Conservation (phyloP, 92 coral and sea anemone genomes). For the Phenganax stokvisi region DNA sequence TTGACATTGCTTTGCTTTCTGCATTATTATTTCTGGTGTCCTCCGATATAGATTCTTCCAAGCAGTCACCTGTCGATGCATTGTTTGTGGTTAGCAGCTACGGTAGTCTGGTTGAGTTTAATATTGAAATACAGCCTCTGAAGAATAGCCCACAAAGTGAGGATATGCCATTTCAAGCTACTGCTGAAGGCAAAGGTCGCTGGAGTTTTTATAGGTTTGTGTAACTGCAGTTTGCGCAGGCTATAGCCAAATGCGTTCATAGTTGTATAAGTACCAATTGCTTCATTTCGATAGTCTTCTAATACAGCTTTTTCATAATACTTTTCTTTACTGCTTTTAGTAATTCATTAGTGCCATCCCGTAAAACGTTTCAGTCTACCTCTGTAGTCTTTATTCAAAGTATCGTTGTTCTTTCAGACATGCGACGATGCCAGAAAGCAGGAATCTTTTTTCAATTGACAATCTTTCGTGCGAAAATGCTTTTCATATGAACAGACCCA, state of each 20-base stretch:
- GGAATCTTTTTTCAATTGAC: constrained; percentile 9
- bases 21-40: background rate
- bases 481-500: constrained; percentile 15
- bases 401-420: background rate
- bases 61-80: constrained; percentile 70
- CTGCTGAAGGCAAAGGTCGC: constrained; percentile 70
- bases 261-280: too few species aligned
- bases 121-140: constrained; percentile 75
- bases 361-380: too few species aligned
- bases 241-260: background rate
- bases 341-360: too few species aligned
- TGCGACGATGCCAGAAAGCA: constrained; percentile 23
- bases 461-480: background rate
- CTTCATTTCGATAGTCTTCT: too few species aligned
- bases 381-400: background rate
- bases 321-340: too few species aligned
- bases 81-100: constrained; percentile 85
- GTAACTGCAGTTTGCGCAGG: background rate
- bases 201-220: constrained; percentile 78
- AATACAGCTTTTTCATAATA: too few species aligned
- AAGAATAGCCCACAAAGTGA: constrained; percentile 75
- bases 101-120: constrained; percentile 90
- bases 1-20: background rate
- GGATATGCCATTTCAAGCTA: constrained; percentile 82
- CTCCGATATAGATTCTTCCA: constrained; percentile 52